Percentiles rank a stretch among this genome's conserved stretches.
Conservation (phyloP, 2,113 vertebrate genomes). For the Albula goreensis region DNA sequence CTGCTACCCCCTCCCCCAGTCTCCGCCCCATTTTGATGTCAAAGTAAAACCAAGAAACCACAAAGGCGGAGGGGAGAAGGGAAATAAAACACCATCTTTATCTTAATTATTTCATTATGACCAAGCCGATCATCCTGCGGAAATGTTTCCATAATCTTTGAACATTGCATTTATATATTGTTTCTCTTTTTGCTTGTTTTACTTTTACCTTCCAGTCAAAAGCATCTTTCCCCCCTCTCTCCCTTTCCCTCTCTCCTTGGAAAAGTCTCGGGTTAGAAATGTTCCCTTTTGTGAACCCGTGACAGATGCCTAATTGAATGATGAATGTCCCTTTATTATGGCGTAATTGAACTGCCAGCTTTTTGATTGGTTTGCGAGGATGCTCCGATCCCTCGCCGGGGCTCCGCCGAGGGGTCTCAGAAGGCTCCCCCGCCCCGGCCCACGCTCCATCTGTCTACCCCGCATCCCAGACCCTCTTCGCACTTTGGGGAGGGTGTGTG, state of each 20-base stretch:
- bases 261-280: slow-evolving; percentile 78
- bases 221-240: slow-evolving; percentile 40
- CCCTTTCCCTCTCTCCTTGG: slow-evolving; percentile 61
- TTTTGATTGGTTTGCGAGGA: slow-evolving; percentile 82
- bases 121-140: background rate
- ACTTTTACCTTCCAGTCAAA: background rate
- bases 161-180: background rate
- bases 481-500: slow-evolving; percentile 47
- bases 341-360: slow-evolving; percentile 90
- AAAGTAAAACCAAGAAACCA: background rate
- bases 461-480: slow-evolving; percentile 66
- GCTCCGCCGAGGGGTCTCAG: slow-evolving; percentile 61
- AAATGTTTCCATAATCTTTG: background rate
- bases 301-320: slow-evolving; percentile 99
- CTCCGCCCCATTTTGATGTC: background rate
- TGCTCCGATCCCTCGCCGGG: slow-evolving; percentile 73
- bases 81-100: background rate
- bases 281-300: slow-evolving; percentile 84
- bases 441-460: slow-evolving; percentile 94
- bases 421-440: slow-evolving; percentile 77
- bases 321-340: slow-evolving; percentile 99
- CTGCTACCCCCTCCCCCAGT: background rate
- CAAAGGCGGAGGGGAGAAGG: too few species aligned
- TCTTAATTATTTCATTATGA: background rate
- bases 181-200: background rate